phyloP scores from a whole-genome alignment of 2,888 invertebrate genomes.

The Chloroclysta siterata region DNA sequence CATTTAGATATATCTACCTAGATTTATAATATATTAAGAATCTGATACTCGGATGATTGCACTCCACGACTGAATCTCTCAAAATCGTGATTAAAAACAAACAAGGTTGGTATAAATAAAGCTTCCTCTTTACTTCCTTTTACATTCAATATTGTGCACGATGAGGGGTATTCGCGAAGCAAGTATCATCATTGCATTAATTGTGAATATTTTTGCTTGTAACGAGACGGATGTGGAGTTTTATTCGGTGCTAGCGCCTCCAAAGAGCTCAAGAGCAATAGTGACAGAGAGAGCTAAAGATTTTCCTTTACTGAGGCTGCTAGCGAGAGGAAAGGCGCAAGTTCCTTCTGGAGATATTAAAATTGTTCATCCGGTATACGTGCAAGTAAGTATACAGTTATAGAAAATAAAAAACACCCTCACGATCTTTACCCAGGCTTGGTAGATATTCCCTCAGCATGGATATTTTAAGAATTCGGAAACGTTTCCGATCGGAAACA shows the following conservation, averaged over 20 bases:
- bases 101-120: conserved; percentile 68
- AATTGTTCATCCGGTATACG: conserved; percentile 61
- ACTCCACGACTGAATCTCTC: conserved; percentile 23
- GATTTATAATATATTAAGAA: no score
- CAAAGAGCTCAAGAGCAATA: conserved; percentile 51
- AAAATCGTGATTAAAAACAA: conserved; percentile 68
- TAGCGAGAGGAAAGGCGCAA: conserved; percentile 51
- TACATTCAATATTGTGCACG: conserved; percentile 58
- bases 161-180: conserved; percentile 49
- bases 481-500: no score
- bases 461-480: no score
- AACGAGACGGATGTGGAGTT: conserved; percentile 24
- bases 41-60: no score
- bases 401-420: no score
- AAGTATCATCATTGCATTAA: conserved; percentile 35
- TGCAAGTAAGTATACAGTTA: conserved; percentile 60
- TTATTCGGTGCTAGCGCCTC: conserved; percentile 63
- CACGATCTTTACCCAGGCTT: no score
- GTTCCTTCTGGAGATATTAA: conserved; percentile 21
- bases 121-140: conserved; percentile 53
- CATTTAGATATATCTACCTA: no score
- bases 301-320: conserved; percentile 64
- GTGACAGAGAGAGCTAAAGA: conserved; percentile 69
- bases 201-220: conserved; percentile 20
- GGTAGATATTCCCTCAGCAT: no score